Evolutionary conservation across 2,888 invertebrate species (phyloP).

Genomic region (Epinotia bilunana): DNA sequence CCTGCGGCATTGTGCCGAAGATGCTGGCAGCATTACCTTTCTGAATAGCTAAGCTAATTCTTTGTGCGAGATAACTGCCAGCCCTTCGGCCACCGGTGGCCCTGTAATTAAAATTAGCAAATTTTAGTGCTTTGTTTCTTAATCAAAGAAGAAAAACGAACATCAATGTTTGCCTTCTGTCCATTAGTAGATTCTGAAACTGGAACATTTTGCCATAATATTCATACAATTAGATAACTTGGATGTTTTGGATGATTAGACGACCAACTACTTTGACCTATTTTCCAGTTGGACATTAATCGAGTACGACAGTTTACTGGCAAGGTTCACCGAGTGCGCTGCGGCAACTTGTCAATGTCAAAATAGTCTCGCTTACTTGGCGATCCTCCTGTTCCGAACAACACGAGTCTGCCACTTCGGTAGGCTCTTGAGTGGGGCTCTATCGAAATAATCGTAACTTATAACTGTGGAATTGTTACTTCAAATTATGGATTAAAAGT

Average conservation of each 20-base stretch:
- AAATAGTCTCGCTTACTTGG: slow-evolving; percentile 4
- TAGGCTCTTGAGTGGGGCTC: not conserved
- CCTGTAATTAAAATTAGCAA: no score
- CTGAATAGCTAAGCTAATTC: no score
- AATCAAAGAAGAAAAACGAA: no score
- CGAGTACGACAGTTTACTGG: not conserved
- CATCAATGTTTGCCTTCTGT: no score
- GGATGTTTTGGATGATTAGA: not conserved
- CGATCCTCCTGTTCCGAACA: slow-evolving; percentile 1
- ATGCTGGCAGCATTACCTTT: no score
- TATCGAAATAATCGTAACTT: not conserved
- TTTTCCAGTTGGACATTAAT: not conserved
- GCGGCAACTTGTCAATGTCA: slow-evolving; percentile 4
- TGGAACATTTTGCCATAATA: not conserved
- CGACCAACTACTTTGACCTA: not conserved
- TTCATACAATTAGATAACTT: not conserved
- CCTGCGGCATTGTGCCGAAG: no score
- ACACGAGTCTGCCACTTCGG: not conserved
- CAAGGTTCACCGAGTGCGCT: not conserved
- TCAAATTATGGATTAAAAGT: no score
- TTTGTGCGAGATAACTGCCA: no score
- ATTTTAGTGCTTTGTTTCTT: no score
- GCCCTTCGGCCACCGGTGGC: no score
- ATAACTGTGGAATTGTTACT: not conserved
- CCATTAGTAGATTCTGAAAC: not conserved